These are phyloP conservation scores for Podiceps cristatus DNA, from an alignment of 2,113 vertebrate species.

Conservation along the genomic window DNA sequence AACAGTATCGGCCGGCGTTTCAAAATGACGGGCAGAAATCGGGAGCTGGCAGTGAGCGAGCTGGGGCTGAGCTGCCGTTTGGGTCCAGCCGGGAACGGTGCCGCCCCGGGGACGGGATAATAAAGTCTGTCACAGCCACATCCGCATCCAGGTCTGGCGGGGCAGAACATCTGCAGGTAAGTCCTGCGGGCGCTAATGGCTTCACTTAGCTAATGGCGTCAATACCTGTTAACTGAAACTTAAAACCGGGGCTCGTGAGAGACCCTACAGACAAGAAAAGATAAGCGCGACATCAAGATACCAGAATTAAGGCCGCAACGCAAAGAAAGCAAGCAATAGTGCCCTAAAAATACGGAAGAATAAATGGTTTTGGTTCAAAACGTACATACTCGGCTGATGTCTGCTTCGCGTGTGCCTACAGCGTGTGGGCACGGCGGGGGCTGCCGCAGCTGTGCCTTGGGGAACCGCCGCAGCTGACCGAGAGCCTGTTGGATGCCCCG, in stretches of 20 bases:
- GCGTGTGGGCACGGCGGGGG: accelerated
- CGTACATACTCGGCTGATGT: accelerated
- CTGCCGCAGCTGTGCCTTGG: background rate
- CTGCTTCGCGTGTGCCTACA: accelerated
- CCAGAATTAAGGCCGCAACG: background rate
- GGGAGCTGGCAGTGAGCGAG: accelerated
- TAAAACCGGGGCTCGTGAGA: accelerated
- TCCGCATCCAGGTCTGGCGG: accelerated
- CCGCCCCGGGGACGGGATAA: accelerated
- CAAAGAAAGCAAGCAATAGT: background rate
- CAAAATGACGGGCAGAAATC: background rate
- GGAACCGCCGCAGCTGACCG: background rate
- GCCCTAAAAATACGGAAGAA: background rate
- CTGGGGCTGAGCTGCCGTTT: accelerated
- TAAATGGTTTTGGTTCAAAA: background rate
- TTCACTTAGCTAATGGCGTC: accelerated
- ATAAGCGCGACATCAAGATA: too few species aligned
- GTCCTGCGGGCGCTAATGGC: background rate
- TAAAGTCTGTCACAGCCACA: background rate
- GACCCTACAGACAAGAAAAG: background rate
- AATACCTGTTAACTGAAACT: accelerated
- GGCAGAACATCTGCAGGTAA: background rate
- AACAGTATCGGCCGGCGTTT: accelerated
- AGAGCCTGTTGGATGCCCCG: background rate
- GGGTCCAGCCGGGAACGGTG: accelerated